Evolutionary conservation across 2,113 vertebrate genomes (phyloP), one percentile per base, ranked within the genome.

Genomic region (Sisor rabdophorus): DNA sequence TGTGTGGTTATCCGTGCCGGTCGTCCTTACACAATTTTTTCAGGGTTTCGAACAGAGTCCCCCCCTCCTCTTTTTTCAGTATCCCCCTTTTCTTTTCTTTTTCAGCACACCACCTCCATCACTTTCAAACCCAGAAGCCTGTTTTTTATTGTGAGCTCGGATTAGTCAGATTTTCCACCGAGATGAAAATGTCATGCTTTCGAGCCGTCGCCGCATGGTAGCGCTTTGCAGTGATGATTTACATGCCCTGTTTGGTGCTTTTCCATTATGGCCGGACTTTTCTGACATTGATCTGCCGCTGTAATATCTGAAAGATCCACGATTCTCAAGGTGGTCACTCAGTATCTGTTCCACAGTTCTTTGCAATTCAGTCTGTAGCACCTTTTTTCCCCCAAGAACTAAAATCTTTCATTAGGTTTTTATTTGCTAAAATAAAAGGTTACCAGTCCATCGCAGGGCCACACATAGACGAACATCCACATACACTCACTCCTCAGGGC

Each of bases 101-200:
- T 71, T 77, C n/a, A 26, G 65, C 75, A 40, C 52, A 75, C 20
- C 53, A 47, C 54, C 53, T 67, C 59, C 75, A 67, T 80, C 78
- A 75, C 60, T 68, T 47, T 86, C 81, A 83, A 82, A 80, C 81
- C 78, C 82, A 56, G 75, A 76, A 79, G 79, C 61, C 75, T 78
- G 22, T 11, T 69, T 87, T 89, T 87, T 85, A 86, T 80, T 84
- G 81, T 77, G 81, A 76, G 80, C 84, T 82, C 68, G 61, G 81
- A 86, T 84, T 85, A 81, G 74, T 89, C 86, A 88, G 82, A 87
- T 84, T 89, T 89, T 92, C 89, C 89, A 89, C 77, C 79, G 85
- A 87, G 84, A 84, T 83, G 87, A 86, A 84, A 73, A 74, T 86
- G 84, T 84, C 79, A 12, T 88, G 75, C 54, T 68, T 83, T 40